Percentiles rank a stretch among this genome's conserved stretches.
Conservation (phyloP, 2,113 vertebrate species). For the Ammodytes dubius region DNA sequence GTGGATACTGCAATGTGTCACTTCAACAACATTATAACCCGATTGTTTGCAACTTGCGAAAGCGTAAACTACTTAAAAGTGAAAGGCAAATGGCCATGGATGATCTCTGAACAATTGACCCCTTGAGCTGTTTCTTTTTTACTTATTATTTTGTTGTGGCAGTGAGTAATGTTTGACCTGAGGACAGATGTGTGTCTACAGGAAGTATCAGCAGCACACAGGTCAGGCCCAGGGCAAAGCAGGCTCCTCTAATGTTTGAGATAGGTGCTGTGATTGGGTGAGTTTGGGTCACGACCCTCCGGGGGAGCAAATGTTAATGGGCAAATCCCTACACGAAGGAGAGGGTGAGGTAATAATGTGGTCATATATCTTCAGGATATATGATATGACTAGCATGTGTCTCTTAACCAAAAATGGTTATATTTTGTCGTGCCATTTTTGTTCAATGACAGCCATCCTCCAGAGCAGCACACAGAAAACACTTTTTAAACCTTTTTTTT, state of each 20-base stretch:
- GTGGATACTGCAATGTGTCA: conserved; percentile 6
- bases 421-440: neutral
- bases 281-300: conserved; percentile 37
- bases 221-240: conserved; percentile 56
- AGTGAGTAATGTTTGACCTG: conserved; percentile 57
- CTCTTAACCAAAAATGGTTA: neutral
- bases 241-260: conserved; percentile 45
- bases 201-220: conserved; percentile 58
- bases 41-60: conserved; percentile 9
- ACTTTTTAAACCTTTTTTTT: too few species aligned
- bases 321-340: conserved; percentile 18
- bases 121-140: neutral
- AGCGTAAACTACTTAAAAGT: conserved; percentile 28
- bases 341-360: neutral
- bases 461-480: neutral
- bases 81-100: conserved; percentile 1
- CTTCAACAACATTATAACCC: conserved; percentile 18
- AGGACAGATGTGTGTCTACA: conserved; percentile 60
- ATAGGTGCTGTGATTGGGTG: conserved; percentile 34
- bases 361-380: neutral
- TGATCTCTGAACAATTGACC: conserved; percentile 39
- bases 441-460: neutral
- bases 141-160: neutral
- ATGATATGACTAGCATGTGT: neutral
- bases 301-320: conserved; percentile 37